phyloP scores from a whole-genome alignment of 30 jellyfish, hydroid and myxozoan genomes.

The Hydractinia symbiolongicarpus region DNA sequence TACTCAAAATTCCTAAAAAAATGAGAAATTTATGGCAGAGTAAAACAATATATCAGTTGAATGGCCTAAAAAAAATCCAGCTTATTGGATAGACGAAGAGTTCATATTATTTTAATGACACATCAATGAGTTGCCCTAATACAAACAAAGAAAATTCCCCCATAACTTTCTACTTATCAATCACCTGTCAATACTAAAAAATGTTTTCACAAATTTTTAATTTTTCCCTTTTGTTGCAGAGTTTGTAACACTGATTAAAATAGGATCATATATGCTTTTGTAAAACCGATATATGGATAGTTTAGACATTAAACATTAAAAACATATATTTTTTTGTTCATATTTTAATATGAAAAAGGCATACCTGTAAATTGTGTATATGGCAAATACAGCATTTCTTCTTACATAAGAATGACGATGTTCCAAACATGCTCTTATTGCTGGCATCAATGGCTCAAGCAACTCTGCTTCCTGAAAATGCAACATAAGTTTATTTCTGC shows the following conservation, averaged over 20 bases:
- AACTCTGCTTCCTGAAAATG: conserved; percentile 88
- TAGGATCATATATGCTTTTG: background rate
- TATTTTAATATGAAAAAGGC: background rate
- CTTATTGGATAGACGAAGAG: background rate
- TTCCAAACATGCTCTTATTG: conserved; percentile 93
- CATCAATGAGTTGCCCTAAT: too few species aligned
- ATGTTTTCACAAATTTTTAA: too few species aligned
- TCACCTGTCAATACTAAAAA: too few species aligned
- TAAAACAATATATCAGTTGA: background rate
- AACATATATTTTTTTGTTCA: background rate
- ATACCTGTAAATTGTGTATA: conserved; percentile 91
- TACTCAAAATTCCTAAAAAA: conserved; percentile 88
- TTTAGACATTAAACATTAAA: background rate
- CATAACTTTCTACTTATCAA: too few species aligned
- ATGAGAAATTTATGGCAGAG: background rate
- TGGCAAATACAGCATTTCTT: conserved; percentile 99
- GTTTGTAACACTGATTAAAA: background rate
- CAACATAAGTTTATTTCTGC: too few species aligned
- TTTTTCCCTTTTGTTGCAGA: background rate
- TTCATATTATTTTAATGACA: too few species aligned
- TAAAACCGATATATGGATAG: background rate
- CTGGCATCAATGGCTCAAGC: conserved; percentile 99
- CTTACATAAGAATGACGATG: conserved; percentile 97
- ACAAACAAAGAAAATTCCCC: too few species aligned
- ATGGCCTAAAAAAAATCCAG: background rate